Conservation (phyloP, 2,797 vertebrate genomes). For the Aulostomus chinensis region DNA sequence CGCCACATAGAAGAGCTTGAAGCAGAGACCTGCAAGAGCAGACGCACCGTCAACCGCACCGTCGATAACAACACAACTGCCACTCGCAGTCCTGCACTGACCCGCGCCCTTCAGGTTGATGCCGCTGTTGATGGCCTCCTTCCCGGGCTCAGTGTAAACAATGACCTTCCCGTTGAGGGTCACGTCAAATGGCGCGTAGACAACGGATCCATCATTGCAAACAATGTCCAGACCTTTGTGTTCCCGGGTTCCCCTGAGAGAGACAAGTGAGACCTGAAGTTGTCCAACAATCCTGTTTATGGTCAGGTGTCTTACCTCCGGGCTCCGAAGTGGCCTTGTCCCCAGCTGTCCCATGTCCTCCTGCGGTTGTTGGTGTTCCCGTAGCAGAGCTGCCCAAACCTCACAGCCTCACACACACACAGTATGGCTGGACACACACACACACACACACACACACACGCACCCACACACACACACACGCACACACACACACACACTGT, state of each 20-base stretch:
- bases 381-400: conserved; percentile 72
- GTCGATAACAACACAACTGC: not conserved
- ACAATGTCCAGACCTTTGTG: conserved; percentile 76
- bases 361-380: conserved; percentile 59
- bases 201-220: conserved; percentile 51
- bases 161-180: conserved; percentile 36
- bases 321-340: conserved; percentile 68
- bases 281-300: not conserved
- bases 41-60: not conserved
- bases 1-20: conserved; percentile 75
- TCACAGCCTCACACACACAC: conserved; percentile 48
- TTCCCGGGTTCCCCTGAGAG: not conserved
- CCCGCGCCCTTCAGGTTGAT: conserved; percentile 59
- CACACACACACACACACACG: conserved; percentile 12
- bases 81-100: conserved; percentile 8
- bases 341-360: conserved; percentile 47
- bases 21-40: conserved; percentile 66
- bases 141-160: conserved; percentile 47
- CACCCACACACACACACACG: conserved; percentile 1
- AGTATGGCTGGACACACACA: conserved; percentile 30
- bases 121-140: conserved; percentile 69
- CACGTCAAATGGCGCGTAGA: conserved; percentile 76
- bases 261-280: not conserved
- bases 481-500: not conserved
- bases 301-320: conserved; percentile 40